Evolutionary conservation across 1,140 invertebrate species (phyloP).

Genomic region (Neodiprion lecontei): DNA sequence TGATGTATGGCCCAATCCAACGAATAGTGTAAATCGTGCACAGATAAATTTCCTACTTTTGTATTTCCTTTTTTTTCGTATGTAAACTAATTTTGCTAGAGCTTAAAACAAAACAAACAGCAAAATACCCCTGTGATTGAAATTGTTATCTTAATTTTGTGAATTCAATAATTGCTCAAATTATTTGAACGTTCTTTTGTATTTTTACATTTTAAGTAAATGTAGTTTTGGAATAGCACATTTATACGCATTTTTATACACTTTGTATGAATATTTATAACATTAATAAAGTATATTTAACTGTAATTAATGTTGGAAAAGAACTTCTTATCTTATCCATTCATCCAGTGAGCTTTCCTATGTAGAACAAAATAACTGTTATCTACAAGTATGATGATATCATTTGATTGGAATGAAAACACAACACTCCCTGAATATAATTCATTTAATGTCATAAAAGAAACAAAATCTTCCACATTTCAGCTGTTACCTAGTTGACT

Average conservation of each 20-base stretch:
- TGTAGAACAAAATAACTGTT: neutral
- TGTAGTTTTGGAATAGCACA: neutral
- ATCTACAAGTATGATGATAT: neutral
- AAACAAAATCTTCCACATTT: neutral
- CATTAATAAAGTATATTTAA: conserved; percentile 1
- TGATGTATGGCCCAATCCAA: too few relatives aligned
- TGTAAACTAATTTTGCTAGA: neutral
- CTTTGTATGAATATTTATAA: neutral
- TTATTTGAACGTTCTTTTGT: neutral
- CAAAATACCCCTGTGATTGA: neutral
- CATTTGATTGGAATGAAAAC: neutral
- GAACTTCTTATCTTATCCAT: neutral
- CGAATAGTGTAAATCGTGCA: too few relatives aligned
- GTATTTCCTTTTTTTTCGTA: neutral
- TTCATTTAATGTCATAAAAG: neutral
- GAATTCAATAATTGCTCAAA: neutral
- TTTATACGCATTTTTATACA: conserved; percentile 5
- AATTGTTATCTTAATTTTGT: neutral
- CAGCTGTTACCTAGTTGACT: too few relatives aligned
- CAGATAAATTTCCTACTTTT: neutral
- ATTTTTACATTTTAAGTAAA: neutral
- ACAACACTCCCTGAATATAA: neutral
- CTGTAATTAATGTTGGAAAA: neutral
- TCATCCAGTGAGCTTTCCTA: neutral
- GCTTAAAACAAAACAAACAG: too few relatives aligned